These are phyloP conservation scores for Coelinius sp. DNA, from an alignment of 2,888 invertebrate species.

Conservation along the genomic window DNA sequence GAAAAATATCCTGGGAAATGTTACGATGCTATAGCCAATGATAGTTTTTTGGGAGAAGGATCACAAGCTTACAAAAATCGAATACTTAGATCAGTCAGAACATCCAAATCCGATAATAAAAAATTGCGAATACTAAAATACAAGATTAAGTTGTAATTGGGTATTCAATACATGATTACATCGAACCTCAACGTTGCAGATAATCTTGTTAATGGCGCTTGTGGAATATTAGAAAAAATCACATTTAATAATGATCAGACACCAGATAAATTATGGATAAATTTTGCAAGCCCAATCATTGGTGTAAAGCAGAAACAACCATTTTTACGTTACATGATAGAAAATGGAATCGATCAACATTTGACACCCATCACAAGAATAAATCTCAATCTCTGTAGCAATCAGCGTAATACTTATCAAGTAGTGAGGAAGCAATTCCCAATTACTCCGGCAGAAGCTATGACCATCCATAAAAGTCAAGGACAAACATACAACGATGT, in stretches of 20 bases:
- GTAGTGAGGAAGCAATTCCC: background rate
- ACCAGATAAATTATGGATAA: slow-evolving; percentile 6
- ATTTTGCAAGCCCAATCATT: background rate
- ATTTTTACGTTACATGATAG: background rate
- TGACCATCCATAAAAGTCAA: too few relatives aligned
- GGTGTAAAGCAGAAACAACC: background rate
- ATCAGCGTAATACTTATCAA: background rate
- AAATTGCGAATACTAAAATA: background rate
- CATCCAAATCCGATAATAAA: too few relatives aligned
- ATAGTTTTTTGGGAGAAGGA: too few relatives aligned
- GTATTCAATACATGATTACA: slow-evolving; percentile 14
- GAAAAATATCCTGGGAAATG: too few relatives aligned
- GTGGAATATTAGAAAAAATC: slow-evolving; percentile 9
- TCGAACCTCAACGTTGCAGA: slow-evolving; percentile 2
- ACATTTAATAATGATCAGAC: background rate
- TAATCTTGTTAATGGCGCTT: slow-evolving; percentile 20
- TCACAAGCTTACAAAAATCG: too few relatives aligned
- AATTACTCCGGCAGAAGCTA: too few relatives aligned
- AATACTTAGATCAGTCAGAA: too few relatives aligned
- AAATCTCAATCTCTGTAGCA: background rate
- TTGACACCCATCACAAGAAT: background rate
- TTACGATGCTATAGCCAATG: too few relatives aligned
- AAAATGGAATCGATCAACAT: background rate
- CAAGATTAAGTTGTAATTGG: background rate
- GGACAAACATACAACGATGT: too few relatives aligned